phyloP scores from a whole-genome alignment of 2,113 vertebrate species.

The Scopus umbretta region DNA sequence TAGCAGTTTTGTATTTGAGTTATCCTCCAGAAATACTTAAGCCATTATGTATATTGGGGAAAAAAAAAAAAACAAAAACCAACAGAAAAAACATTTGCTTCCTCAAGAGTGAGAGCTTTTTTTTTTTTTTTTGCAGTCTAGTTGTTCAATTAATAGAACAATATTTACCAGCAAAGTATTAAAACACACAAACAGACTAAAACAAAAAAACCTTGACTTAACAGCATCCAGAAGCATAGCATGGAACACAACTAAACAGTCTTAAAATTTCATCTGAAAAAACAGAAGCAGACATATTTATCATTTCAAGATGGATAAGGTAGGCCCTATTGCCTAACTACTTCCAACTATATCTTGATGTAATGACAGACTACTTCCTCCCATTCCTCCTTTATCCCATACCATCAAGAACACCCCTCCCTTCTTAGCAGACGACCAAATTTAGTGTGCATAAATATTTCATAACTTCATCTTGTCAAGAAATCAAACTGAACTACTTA shows the following conservation, averaged over 20 bases:
- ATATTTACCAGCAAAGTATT: not conserved
- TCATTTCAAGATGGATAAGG: not conserved
- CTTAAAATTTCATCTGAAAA: not conserved
- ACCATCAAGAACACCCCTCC: not conserved
- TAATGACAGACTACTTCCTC: not conserved
- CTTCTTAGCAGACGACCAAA: not conserved
- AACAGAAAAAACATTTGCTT: not conserved
- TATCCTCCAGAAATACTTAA: not conserved
- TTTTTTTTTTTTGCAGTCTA: not conserved
- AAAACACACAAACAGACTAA: not conserved
- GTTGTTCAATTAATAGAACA: not conserved
- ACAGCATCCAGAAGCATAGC: not conserved
- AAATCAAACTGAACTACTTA: constrained; percentile 42
- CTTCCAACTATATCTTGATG: not conserved
- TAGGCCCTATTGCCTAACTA: not conserved
- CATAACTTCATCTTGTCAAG: constrained; percentile 47
- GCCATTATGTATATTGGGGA: not conserved
- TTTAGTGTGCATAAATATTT: constrained; percentile 50
- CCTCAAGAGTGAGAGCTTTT: not conserved
- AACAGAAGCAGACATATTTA: not conserved
- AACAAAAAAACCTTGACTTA: not conserved
- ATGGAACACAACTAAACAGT: not conserved
- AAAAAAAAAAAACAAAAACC: rapidly evolving
- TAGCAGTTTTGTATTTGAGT: not conserved
- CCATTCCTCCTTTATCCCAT: not conserved